Evolutionary conservation across 1,140 invertebrate species (phyloP), one percentile per base, ranked within the genome.

Genomic region (Argopecten irradians): DNA sequence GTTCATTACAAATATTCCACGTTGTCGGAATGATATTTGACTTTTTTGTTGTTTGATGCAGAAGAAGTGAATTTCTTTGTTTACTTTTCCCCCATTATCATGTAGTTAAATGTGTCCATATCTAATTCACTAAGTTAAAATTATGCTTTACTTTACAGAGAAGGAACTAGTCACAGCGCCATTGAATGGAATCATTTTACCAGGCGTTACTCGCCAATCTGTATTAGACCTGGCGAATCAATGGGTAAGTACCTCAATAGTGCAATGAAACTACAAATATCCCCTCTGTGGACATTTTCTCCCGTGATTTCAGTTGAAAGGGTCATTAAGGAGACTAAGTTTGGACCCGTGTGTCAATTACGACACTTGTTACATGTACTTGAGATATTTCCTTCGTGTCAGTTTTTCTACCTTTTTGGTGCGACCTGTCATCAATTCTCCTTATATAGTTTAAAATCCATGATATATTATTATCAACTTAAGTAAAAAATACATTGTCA

Each of bases 101-200:
- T n/a, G n/a, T n/a, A n/a, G n/a, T n/a, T n/a, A n/a, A n/a, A n/a
- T n/a, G n/a, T n/a, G n/a, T n/a, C n/a, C n/a, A n/a, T n/a, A n/a
- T n/a, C n/a, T n/a, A n/a, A n/a, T n/a, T n/a, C n/a, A n/a, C 43
- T 46, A 19, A 46, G 13, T 71, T 71, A 5, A 13, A 39, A 39
- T 13, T 71, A 28, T 16, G n/a, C 88, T 90, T 88, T 84, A 88
- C 84, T 88, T 93, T 93, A 82, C 94, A 99, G 98, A 99, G 95
- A 97, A 97, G 96, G 98, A 99, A 96, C 95, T 99, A 90, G 96
- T 98, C 14, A 99, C 99, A 34, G 98, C 99, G n/a, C 98, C 98
- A n/a, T 95, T 99, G 39, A 93, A 96, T 90, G 98, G 98, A 28
- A 96, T 99, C 0, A 95, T 96, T 36, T 96, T 99, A 91, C 99